Evolutionary conservation across 2,888 invertebrate species (phyloP).

Genomic region (Hydropsyche betteni): DNA sequence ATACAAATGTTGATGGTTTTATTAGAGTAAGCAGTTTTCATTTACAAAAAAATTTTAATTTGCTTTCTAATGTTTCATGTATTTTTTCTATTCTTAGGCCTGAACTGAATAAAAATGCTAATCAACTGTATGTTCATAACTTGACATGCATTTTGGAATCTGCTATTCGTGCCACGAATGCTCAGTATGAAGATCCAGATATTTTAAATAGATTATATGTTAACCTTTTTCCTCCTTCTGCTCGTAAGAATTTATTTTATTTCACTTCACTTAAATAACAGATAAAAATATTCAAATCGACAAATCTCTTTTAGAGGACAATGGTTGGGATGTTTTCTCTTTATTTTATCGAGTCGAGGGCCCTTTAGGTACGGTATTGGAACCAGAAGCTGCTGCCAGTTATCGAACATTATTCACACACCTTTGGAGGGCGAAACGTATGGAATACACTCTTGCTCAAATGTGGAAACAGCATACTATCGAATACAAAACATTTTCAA

Average conservation of each 20-base stretch:
- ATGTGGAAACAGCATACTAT: constrained; percentile 85
- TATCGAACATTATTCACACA: constrained; percentile 88
- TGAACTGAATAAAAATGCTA: constrained; percentile 87
- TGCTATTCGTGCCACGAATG: constrained; percentile 90
- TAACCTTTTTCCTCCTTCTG: constrained; percentile 66
- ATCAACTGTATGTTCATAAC: constrained; percentile 87
- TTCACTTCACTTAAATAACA: neutral
- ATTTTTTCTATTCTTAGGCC: constrained; percentile 67
- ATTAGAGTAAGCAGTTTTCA: constrained; percentile 74
- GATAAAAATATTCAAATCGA: neutral
- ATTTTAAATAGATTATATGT: constrained; percentile 89
- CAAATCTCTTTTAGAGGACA: constrained; percentile 71
- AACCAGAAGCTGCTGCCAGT: constrained; percentile 73
- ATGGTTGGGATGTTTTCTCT: constrained; percentile 91
- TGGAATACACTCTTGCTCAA: constrained; percentile 84
- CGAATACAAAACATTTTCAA: constrained; percentile 74
- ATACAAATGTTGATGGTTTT: constrained; percentile 92
- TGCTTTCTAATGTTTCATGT: constrained; percentile 16
- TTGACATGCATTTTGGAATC: constrained; percentile 85
- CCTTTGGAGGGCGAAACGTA: constrained; percentile 88
- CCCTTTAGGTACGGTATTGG: constrained; percentile 85
- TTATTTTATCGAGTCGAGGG: constrained; percentile 89
- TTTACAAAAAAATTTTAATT: neutral
- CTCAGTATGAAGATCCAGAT: constrained; percentile 92
- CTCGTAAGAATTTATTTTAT: constrained; percentile 43